A percentile compares a stretch with the other conserved stretches of the same genome.
These are phyloP conservation scores for Cyclophora albipunctata DNA, from an alignment of 2,888 invertebrate genomes.

Conservation along the genomic window DNA sequence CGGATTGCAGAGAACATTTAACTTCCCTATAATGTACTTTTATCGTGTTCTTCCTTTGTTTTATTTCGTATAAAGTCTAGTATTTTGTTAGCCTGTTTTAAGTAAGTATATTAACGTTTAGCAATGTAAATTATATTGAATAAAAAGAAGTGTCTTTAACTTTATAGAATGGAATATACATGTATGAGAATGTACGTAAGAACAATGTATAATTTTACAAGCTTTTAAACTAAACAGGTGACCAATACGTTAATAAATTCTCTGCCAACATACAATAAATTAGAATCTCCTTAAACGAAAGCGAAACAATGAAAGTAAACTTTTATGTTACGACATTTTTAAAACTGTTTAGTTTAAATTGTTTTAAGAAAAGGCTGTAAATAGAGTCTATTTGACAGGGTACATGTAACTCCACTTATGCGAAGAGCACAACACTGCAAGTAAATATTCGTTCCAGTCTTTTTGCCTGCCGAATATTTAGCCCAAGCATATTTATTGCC, in stretches of 20 bases:
- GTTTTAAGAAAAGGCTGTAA: constrained; percentile 47
- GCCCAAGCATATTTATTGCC: constrained; percentile 17
- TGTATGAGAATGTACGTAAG: no score
- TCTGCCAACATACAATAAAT: not conserved
- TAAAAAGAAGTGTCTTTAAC: no score
- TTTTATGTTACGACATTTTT: constrained; percentile 32
- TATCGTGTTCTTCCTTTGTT: constrained; percentile 3
- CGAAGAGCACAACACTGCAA: constrained; percentile 35
- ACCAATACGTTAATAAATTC: no score
- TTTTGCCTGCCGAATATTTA: constrained; percentile 44
- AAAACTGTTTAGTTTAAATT: constrained; percentile 42
- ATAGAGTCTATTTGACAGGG: constrained; percentile 59
- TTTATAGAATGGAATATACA: no score
- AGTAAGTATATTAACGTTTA: no score
- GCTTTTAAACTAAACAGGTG: no score
- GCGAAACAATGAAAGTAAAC: constrained; percentile 21
- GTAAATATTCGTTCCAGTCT: constrained; percentile 27
- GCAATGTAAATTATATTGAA: no score
- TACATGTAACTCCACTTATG: constrained; percentile 70
- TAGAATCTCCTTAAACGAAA: constrained; percentile 5
- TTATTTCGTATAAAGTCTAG: not conserved
- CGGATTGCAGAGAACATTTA: constrained; percentile 2
- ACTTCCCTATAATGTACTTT: not conserved
- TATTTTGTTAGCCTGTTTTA: no score
- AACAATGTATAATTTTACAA: no score